Conservation (phyloP, 1,140 invertebrate genomes). For the Pteromalus puparum region DNA sequence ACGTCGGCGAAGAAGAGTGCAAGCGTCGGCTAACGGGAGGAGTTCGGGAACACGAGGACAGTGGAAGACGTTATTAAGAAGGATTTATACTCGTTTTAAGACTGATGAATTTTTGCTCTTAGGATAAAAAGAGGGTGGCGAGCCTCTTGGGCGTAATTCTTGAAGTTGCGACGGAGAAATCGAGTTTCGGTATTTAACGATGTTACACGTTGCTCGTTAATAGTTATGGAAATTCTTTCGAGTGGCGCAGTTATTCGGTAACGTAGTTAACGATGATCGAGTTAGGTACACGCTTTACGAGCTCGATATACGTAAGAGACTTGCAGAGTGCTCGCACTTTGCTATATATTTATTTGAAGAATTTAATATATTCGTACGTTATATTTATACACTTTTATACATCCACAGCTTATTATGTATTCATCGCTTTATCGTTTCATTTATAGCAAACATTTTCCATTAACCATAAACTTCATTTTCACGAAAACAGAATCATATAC, state of each 20-base stretch:
- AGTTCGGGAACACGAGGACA: background rate
- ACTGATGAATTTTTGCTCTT: conserved; percentile 42
- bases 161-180: background rate
- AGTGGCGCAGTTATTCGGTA: background rate
- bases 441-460: background rate
- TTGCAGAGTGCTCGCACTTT: background rate
- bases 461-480: background rate
- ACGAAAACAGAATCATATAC: background rate
- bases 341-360: conserved; percentile 19
- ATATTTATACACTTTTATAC: background rate
- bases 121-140: background rate
- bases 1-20: background rate
- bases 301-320: background rate
- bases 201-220: conserved; percentile 23
- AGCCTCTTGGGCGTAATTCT: conserved; percentile 1
- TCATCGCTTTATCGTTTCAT: background rate
- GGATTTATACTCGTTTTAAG: conserved; percentile 46
- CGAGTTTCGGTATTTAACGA: conserved; percentile 33
- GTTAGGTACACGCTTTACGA: background rate
- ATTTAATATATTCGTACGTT: conserved; percentile 2
- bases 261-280: conserved; percentile 5
- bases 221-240: conserved; percentile 26
- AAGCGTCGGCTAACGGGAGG: background rate
- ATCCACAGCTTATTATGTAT: background rate
- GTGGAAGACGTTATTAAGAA: conserved; percentile 34